Conservation (phyloP, 2,797 vertebrate species). For the Alfaro cultratus region DNA sequence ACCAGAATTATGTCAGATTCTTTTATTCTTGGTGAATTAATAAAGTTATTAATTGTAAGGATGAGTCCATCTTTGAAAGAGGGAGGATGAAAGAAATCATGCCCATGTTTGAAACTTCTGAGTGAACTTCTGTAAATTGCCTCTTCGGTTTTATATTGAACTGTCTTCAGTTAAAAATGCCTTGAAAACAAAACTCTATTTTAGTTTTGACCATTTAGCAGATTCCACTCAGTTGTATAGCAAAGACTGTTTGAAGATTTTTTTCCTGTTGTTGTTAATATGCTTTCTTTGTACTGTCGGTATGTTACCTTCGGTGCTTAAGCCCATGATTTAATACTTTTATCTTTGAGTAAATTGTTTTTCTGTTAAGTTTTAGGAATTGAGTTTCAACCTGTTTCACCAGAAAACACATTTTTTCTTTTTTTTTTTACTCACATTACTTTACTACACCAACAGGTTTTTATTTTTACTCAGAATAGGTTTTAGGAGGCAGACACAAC, state of each 20-base stretch:
- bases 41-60: neutral
- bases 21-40: neutral
- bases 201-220: neutral
- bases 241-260: neutral
- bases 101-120: neutral
- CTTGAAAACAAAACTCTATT: neutral
- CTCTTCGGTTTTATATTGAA: neutral
- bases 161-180: neutral
- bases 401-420: neutral
- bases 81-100: neutral
- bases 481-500: neutral
- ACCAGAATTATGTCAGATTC: neutral
- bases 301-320: neutral
- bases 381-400: neutral
- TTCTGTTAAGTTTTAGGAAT: neutral
- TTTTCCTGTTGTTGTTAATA: neutral
- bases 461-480: neutral
- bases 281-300: neutral
- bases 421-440: neutral
- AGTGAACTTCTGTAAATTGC: neutral
- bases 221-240: neutral
- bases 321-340: constrained; percentile 1
- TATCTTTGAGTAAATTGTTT: neutral
- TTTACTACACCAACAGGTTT: neutral
- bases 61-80: neutral